These are phyloP conservation scores for Akabosia matsudoensis DNA, from an alignment of 1,140 invertebrate genomes.

Conservation along the genomic window DNA sequence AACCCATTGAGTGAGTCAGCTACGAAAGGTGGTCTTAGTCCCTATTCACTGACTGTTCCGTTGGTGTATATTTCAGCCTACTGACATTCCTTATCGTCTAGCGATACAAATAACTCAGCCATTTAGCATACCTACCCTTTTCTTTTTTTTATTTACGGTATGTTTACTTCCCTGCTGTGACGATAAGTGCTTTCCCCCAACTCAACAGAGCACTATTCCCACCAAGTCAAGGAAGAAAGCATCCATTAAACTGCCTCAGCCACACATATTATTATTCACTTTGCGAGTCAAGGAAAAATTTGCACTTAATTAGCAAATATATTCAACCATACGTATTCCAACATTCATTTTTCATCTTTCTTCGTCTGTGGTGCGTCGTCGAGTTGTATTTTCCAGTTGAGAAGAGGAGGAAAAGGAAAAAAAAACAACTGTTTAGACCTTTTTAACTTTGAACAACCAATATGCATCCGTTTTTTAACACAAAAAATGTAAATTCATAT, in stretches of 20 bases:
- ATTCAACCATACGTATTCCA: slow-evolving; percentile 13
- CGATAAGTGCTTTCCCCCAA: slow-evolving; percentile 20
- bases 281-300: slow-evolving; percentile 18
- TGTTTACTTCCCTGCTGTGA: slow-evolving; percentile 21
- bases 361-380: background rate
- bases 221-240: slow-evolving; percentile 22
- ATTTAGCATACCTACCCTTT: too few relatives aligned
- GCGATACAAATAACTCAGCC: too few relatives aligned
- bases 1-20: too few relatives aligned
- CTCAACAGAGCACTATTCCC: background rate
- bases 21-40: too few relatives aligned
- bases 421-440: background rate
- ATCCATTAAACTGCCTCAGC: slow-evolving; percentile 21
- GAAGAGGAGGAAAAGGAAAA: background rate
- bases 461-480: background rate
- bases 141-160: background rate
- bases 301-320: slow-evolving; percentile 25
- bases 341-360: slow-evolving; percentile 19
- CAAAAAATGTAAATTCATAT: background rate
- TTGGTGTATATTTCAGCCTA: too few relatives aligned
- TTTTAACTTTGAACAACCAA: background rate
- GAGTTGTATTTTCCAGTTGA: background rate
- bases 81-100: too few relatives aligned
- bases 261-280: slow-evolving; percentile 15
- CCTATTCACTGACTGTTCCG: too few relatives aligned